Percentiles rank a stretch among this genome's conserved stretches.
Conservation (phyloP, 2,113 vertebrate species). For the Pseudorhombus dupliciocellatus region DNA sequence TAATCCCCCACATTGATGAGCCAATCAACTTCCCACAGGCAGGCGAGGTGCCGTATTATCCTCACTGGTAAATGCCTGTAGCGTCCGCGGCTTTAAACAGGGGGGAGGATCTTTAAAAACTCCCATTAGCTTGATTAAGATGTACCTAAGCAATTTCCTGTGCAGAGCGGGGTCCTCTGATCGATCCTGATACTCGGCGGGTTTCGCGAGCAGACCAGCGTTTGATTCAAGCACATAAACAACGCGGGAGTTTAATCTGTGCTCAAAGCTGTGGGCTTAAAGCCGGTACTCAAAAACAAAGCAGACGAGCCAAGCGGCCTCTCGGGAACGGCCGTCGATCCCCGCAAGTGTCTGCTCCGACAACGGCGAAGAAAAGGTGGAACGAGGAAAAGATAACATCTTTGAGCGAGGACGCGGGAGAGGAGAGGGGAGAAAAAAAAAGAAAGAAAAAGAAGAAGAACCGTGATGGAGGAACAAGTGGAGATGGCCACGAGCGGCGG, state of each 20-base stretch:
- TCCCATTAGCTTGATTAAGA: slow-evolving; percentile 70
- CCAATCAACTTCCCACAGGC: slow-evolving; percentile 70
- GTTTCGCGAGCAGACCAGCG: slow-evolving; percentile 33
- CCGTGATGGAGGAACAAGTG: slow-evolving; percentile 5
- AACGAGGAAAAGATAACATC: slow-evolving; percentile 42
- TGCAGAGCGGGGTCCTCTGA: slow-evolving; percentile 35
- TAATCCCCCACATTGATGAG: slow-evolving; percentile 67
- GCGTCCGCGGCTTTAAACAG: slow-evolving; percentile 50
- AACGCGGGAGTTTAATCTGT: slow-evolving; percentile 60
- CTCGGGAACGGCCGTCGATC: slow-evolving; percentile 56
- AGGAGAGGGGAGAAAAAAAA: background rate
- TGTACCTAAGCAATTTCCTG: slow-evolving; percentile 72
- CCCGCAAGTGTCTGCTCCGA: slow-evolving; percentile 45
- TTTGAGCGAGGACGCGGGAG: slow-evolving; percentile 20
- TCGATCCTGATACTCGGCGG: slow-evolving; percentile 51
- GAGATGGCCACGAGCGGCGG: slow-evolving; percentile 5
- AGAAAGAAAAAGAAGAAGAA: background rate
- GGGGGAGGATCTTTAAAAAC: slow-evolving; percentile 65
- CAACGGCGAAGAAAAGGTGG: slow-evolving; percentile 41
- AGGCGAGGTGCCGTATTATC: slow-evolving; percentile 21
- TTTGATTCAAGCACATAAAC: slow-evolving; percentile 51
- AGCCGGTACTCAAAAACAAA: slow-evolving; percentile 52
- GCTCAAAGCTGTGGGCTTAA: slow-evolving; percentile 55
- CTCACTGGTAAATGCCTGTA: slow-evolving; percentile 46
- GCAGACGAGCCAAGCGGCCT: slow-evolving; percentile 49